Evolutionary conservation across 2,797 vertebrate species (phyloP).

Genomic region (Squalus acanthias): DNA sequence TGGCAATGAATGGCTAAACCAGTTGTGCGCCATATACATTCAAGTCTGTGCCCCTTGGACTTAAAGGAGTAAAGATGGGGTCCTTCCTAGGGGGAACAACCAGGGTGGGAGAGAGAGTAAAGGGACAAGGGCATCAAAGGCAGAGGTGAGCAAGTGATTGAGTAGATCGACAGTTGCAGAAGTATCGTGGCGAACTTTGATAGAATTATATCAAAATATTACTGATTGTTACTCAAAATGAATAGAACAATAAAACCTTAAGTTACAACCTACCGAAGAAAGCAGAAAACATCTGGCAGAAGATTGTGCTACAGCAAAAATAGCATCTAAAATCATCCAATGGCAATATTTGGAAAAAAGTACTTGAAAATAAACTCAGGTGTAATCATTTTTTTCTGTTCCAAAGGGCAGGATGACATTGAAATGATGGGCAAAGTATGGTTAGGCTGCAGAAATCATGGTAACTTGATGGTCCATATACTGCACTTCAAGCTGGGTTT

Average conservation of each 20-base stretch:
- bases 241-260: not conserved
- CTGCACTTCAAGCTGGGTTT: not conserved
- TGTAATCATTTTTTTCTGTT: not conserved
- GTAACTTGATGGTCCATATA: too few relatives aligned
- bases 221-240: not conserved
- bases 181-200: not conserved
- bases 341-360: not conserved
- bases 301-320: not conserved
- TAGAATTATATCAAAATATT: not conserved
- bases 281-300: not conserved
- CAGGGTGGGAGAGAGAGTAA: not conserved
- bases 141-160: not conserved
- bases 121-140: not conserved
- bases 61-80: not conserved
- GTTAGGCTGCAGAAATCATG: not conserved
- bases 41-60: not conserved
- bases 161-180: not conserved
- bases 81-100: not conserved
- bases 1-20: not conserved
- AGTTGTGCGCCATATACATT: too few relatives aligned
- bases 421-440: not conserved
- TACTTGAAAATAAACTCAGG: not conserved
- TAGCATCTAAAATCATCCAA: not conserved
- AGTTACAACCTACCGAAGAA: not conserved
- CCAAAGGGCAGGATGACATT: not conserved